Evolutionary conservation across 2,888 invertebrate genomes (phyloP).

Genomic region (Piscicola geometra): DNA sequence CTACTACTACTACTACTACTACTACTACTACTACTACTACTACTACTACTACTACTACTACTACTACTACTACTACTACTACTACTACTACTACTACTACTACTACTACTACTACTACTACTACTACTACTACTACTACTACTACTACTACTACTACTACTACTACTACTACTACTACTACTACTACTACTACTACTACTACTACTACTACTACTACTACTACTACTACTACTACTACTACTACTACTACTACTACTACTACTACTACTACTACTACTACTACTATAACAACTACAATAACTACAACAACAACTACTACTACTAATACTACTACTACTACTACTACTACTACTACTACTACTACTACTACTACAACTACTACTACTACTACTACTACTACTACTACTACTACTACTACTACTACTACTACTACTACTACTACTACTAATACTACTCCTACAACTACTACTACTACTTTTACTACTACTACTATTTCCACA

Average conservation of each 20-base stretch:
- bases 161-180: slow-evolving; percentile 32
- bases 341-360: slow-evolving; percentile 33
- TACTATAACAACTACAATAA: slow-evolving; percentile 27
- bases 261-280: slow-evolving; percentile 35
- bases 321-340: slow-evolving; percentile 31
- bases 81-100: slow-evolving; percentile 9
- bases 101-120: not conserved
- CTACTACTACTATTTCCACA: slow-evolving; percentile 22
- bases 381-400: slow-evolving; percentile 35
- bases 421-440: slow-evolving; percentile 35
- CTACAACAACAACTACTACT: slow-evolving; percentile 34
- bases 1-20: slow-evolving; percentile 32
- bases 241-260: slow-evolving; percentile 36
- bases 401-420: slow-evolving; percentile 32
- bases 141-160: slow-evolving; percentile 36
- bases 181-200: slow-evolving; percentile 30
- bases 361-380: slow-evolving; percentile 36
- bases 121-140: slow-evolving; percentile 21
- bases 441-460: slow-evolving; percentile 30
- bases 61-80: slow-evolving; percentile 27
- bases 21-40: slow-evolving; percentile 32
- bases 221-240: slow-evolving; percentile 34
- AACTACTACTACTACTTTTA: slow-evolving; percentile 35
- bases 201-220: slow-evolving; percentile 34
- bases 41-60: slow-evolving; percentile 32